Evolutionary conservation across 2,113 vertebrate genomes (phyloP).

Genomic region (Melierax canorus): DNA sequence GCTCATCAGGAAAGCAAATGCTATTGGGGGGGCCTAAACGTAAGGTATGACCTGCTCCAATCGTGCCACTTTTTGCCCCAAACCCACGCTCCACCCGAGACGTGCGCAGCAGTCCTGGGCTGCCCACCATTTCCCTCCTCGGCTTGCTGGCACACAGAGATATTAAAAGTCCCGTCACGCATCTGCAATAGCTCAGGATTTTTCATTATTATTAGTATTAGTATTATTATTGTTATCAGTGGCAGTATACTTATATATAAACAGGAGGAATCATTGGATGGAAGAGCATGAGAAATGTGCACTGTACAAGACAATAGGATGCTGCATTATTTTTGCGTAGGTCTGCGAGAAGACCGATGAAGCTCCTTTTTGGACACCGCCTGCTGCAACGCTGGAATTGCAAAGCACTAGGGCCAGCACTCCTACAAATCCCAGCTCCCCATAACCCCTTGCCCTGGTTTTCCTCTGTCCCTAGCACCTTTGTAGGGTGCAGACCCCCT

Average conservation of each 20-base stretch:
- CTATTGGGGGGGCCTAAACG: background rate
- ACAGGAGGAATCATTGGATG: background rate
- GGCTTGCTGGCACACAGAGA: background rate
- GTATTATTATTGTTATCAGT: background rate
- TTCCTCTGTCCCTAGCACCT: background rate
- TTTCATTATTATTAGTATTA: background rate
- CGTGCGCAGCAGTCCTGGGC: fast-evolving
- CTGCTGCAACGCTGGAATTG: fast-evolving
- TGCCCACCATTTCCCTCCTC: background rate
- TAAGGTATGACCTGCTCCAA: background rate
- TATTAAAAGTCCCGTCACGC: background rate
- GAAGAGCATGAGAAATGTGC: background rate
- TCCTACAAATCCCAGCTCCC: background rate
- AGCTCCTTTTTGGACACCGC: background rate
- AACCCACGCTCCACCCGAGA: background rate
- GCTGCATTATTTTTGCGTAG: background rate
- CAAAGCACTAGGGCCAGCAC: background rate
- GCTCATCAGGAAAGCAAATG: background rate
- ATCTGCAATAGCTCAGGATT: background rate
- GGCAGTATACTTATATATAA: background rate
- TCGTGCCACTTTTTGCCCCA: background rate
- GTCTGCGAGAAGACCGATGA: background rate
- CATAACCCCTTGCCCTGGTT: background rate
- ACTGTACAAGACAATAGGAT: background rate
- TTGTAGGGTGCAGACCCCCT: background rate